phyloP scores from a whole-genome alignment of 2,113 vertebrate species.

The Pelusios castaneus region DNA sequence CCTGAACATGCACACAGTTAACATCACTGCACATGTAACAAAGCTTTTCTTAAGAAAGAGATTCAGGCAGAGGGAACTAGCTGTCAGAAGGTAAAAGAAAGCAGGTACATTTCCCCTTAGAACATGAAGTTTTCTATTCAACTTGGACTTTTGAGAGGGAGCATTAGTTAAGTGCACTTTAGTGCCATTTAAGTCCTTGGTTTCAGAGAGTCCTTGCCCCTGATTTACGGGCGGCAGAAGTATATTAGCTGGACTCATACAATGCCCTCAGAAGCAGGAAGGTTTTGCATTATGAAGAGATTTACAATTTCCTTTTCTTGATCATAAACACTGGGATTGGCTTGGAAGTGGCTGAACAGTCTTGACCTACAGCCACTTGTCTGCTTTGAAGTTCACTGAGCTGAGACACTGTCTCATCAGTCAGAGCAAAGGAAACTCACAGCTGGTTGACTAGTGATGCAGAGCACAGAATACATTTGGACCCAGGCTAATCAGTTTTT shows the following conservation, averaged over 20 bases:
- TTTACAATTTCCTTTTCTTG: background rate
- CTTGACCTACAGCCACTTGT: background rate
- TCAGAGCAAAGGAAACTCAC: background rate
- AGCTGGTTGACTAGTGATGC: fast-evolving
- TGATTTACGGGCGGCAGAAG: background rate
- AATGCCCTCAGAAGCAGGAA: background rate
- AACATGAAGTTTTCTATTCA: fast-evolving
- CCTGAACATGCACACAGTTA: background rate
- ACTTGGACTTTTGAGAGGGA: background rate
- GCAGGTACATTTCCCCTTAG: fast-evolving
- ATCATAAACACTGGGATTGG: background rate
- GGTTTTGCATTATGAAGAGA: background rate
- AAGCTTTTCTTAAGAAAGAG: background rate
- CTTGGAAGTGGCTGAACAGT: background rate
- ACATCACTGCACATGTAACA: background rate
- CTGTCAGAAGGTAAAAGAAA: background rate
- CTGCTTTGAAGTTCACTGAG: background rate
- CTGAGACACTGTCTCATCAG: background rate
- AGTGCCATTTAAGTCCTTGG: background rate
- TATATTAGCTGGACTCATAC: background rate
- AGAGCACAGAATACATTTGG: background rate
- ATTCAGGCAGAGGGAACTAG: background rate
- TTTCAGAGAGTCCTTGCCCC: background rate
- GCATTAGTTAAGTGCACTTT: background rate
- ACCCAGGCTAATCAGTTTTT: background rate